Evolutionary conservation across 2,797 vertebrate species (phyloP), one percentile per base, ranked within the genome.

Genomic region (Rhabdomys pumilio): DNA sequence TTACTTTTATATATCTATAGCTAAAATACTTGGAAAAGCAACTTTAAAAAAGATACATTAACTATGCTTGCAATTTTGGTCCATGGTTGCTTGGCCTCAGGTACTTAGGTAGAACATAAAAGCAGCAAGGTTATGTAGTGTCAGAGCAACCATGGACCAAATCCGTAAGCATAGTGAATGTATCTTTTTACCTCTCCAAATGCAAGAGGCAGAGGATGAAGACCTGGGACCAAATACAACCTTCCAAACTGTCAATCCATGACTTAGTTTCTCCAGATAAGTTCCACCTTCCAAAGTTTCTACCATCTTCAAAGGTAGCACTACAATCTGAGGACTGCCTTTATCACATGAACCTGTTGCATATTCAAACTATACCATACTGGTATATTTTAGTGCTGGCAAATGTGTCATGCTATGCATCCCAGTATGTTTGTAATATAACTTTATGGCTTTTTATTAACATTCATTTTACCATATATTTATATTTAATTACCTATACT

Each of bases 401-500:
- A 90, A 95, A 65, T 50, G 73, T 76, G 5, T 72, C 17, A 17
- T 83, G 63, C 14, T 91, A 19, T 3, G 10, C 53, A 73, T 84
- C 15, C 90, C 86, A 92, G 63, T 50, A 86, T 47, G 4, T 75
- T 89, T 59, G 1, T 9, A 88, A 73, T 41, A 31, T 29, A 87
- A 86, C 2, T 87, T 72, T 22, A 72, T 2, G 10, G 2, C 20
- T 89, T 59, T 76, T 76, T 61, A 89, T 3, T 59, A 76, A 76
- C 12, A 59, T 31, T 22, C 55, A 94, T 91, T 96, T 81, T 34
- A 73, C 88, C 38, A 83, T 73, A 57, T 65, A 77, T 67, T 91
- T 90, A 61, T 5, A 85, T 85, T 90, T 75, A 91, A 63, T 95
- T 95, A 95, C 3, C 17, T 93, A 67, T 41, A 83, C 2, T 20